Conservation (phyloP, 2,888 invertebrate genomes). For the Zygaena filipendulae region DNA sequence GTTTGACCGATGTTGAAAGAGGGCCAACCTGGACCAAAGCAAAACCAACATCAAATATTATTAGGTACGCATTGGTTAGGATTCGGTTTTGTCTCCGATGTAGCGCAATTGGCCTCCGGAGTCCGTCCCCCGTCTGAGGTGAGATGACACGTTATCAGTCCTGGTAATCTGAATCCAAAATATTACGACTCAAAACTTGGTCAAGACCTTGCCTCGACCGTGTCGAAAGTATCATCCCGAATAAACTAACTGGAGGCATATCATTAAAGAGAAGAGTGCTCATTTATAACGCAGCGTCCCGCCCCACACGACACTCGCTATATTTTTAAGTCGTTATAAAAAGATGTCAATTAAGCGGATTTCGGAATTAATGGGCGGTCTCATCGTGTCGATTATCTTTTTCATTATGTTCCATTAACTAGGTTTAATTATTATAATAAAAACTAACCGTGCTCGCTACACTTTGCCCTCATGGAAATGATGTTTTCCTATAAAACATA, state of each 20-base stretch:
- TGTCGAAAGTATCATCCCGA: slow-evolving; percentile 37
- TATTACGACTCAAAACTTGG: slow-evolving; percentile 69
- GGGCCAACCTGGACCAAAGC: too few relatives aligned
- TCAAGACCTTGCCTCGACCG: slow-evolving; percentile 46
- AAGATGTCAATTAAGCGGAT: slow-evolving; percentile 53
- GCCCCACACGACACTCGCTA: slow-evolving; percentile 57
- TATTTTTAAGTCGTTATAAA: slow-evolving; percentile 56
- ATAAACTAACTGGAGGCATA: slow-evolving; percentile 47
- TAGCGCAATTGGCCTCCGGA: too few relatives aligned
- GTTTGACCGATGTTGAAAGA: too few relatives aligned
- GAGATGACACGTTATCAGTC: slow-evolving; percentile 62
- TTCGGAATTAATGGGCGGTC: slow-evolving; percentile 40
- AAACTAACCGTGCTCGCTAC: too few relatives aligned
- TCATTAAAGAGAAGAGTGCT: slow-evolving; percentile 52
- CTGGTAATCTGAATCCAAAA: slow-evolving; percentile 66
- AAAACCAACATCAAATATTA: too few relatives aligned
- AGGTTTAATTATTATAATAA: slow-evolving; percentile 9
- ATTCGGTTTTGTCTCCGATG: too few relatives aligned
- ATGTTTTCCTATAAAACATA: too few relatives aligned
- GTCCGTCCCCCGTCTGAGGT: slow-evolving; percentile 46
- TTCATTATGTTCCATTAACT: slow-evolving; percentile 12
- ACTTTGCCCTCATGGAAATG: too few relatives aligned
- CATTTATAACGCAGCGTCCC: slow-evolving; percentile 48
- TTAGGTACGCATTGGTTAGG: too few relatives aligned
- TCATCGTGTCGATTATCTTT: slow-evolving; percentile 22